Evolutionary conservation across 1,140 invertebrate species (phyloP).

Genomic region (Zophobas atratus): DNA sequence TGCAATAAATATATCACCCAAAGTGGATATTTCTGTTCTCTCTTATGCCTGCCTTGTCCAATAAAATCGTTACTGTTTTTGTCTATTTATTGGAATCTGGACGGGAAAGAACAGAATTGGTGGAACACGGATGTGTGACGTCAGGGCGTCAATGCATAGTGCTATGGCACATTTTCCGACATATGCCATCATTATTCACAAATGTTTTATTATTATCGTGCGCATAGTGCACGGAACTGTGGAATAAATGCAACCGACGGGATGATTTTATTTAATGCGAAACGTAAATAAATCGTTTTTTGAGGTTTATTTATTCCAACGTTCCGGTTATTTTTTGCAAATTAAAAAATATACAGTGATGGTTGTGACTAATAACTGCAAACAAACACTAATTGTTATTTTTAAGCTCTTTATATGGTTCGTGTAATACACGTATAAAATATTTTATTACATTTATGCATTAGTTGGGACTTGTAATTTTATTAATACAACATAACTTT

Average conservation of each 20-base stretch:
- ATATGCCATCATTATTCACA: slow-evolving; percentile 31
- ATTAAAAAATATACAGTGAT: too few relatives aligned
- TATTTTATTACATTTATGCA: too few relatives aligned
- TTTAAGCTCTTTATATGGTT: too few relatives aligned
- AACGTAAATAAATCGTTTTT: too few relatives aligned
- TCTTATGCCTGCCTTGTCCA: slow-evolving; percentile 4
- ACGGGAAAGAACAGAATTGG: not conserved
- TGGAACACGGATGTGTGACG: slow-evolving; percentile 3
- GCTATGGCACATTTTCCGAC: slow-evolving; percentile 4
- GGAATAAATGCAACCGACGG: slow-evolving; percentile 12
- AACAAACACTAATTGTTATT: too few relatives aligned
- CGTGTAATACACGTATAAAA: too few relatives aligned
- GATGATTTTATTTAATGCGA: not conserved
- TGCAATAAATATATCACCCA: slow-evolving; percentile 27
- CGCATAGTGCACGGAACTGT: slow-evolving; percentile 10
- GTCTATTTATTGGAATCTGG: slow-evolving; percentile 5
- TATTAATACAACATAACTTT: too few relatives aligned
- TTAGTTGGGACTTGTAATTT: too few relatives aligned
- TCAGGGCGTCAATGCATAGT: slow-evolving; percentile 2
- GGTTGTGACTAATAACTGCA: too few relatives aligned
- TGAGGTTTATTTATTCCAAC: too few relatives aligned
- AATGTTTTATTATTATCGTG: slow-evolving; percentile 32
- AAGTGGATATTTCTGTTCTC: slow-evolving; percentile 18
- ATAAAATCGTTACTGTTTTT: slow-evolving; percentile 30
- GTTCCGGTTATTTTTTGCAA: too few relatives aligned